Evolutionary conservation across 2,113 vertebrate genomes (phyloP).

Genomic region (Centropristis striata): DNA sequence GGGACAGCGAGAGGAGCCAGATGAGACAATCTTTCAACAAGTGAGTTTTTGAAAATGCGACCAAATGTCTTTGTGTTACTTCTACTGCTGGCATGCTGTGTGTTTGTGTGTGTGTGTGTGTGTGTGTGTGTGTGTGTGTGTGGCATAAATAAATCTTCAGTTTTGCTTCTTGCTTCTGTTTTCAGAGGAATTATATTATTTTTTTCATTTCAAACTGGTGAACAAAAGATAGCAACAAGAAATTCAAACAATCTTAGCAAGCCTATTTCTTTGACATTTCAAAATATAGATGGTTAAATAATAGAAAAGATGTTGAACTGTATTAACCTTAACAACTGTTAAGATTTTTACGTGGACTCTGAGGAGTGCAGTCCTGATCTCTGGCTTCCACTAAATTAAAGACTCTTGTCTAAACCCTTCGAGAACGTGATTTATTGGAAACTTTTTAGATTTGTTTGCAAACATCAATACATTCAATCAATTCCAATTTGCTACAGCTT

Average conservation of each 20-base stretch:
- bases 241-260: background rate
- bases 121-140: background rate
- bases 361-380: background rate
- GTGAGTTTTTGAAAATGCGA: slow-evolving; percentile 65
- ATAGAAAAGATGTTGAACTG: background rate
- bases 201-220: background rate
- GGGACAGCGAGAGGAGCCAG: slow-evolving; percentile 72
- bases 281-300: background rate
- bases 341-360: background rate
- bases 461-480: slow-evolving; percentile 53
- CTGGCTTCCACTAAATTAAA: background rate
- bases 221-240: background rate
- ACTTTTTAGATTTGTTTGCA: slow-evolving; percentile 20
- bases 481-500: slow-evolving; percentile 44
- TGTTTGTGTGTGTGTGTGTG: background rate
- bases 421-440: background rate
- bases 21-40: slow-evolving; percentile 83
- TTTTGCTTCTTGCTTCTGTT: background rate
- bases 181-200: background rate
- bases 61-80: background rate
- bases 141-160: background rate
- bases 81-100: background rate
- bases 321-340: background rate
- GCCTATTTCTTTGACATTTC: background rate
- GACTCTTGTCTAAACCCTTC: slow-evolving; percentile 5